Evolutionary conservation across 1,140 invertebrate species (phyloP).

Genomic region (Heliothis virescens): DNA sequence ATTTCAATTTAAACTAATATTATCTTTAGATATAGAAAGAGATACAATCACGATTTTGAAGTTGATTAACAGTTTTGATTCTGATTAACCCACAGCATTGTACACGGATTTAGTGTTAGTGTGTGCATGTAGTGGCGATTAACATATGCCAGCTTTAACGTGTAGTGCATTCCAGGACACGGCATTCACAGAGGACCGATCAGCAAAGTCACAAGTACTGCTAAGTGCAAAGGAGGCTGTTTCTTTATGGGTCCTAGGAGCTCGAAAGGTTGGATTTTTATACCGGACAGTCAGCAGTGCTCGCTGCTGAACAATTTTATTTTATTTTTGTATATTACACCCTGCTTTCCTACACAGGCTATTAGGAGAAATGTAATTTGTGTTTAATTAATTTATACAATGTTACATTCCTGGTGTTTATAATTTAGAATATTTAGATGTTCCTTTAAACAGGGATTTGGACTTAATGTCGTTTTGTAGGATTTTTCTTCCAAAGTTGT

Average conservation of each 20-base stretch:
- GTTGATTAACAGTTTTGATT: conserved; percentile 34
- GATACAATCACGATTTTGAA: conserved; percentile 16
- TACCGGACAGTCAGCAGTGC: conserved; percentile 65
- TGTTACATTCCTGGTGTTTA: not conserved
- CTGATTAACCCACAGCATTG: conserved; percentile 58
- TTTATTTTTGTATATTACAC: conserved; percentile 69
- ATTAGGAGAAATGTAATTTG: conserved; percentile 30
- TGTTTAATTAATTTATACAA: conserved; percentile 42
- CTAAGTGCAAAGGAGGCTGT: conserved; percentile 96
- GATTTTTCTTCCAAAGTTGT: conserved; percentile 4
- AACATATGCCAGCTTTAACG: conserved; percentile 79
- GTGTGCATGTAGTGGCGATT: conserved; percentile 80
- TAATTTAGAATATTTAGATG: not conserved
- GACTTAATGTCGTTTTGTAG: conserved; percentile 10
- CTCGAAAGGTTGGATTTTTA: conserved; percentile 91
- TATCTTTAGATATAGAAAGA: not conserved
- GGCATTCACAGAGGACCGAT: conserved; percentile 88
- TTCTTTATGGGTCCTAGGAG: conserved; percentile 95
- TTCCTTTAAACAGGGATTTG: not conserved
- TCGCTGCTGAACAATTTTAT: conserved; percentile 54
- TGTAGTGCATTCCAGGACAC: conserved; percentile 89
- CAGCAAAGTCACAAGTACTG: conserved; percentile 91
- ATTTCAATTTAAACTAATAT: conserved; percentile 37
- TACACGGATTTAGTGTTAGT: conserved; percentile 52
- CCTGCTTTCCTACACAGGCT: conserved; percentile 72